Conservation (phyloP, 2,888 invertebrate species). For the Diploptera punctata region DNA sequence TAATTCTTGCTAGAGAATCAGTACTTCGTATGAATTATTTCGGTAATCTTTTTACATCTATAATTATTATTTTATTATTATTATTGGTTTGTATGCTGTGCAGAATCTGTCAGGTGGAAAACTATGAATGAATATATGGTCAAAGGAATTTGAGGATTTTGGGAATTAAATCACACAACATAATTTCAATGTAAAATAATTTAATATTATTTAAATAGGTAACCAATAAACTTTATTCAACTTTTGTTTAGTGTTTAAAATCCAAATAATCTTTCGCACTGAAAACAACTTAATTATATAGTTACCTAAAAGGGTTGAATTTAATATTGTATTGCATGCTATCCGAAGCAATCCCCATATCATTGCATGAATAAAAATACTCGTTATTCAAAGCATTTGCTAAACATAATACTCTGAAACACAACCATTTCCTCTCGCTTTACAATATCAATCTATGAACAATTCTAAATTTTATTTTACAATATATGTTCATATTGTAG, state of each 20-base stretch:
- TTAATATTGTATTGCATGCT: neutral
- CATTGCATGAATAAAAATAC: neutral
- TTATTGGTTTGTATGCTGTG: too few species aligned
- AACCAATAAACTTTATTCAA: neutral
- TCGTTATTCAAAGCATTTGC: neutral
- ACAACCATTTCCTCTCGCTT: neutral
- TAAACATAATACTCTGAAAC: neutral
- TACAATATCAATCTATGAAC: neutral
- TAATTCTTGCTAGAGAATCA: too few species aligned
- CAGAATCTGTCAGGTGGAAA: too few species aligned
- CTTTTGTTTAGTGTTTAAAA: slow-evolving; percentile 1
- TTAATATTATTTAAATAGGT: neutral
- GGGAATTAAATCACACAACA: too few species aligned
- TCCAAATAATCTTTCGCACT: slow-evolving; percentile 16
- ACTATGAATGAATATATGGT: too few species aligned
- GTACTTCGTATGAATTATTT: too few species aligned
- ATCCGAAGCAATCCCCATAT: neutral
- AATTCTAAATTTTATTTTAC: neutral
- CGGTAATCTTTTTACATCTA: too few species aligned
- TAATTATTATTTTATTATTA: too few species aligned
- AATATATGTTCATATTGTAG: neutral
- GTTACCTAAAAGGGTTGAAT: neutral
- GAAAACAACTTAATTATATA: neutral
- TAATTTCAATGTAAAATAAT: slow-evolving; percentile 15
- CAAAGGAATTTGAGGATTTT: too few species aligned